These are phyloP conservation scores for Archaeoteleia sp. DNA, from an alignment of 2,888 invertebrate genomes.

Conservation along the genomic window DNA sequence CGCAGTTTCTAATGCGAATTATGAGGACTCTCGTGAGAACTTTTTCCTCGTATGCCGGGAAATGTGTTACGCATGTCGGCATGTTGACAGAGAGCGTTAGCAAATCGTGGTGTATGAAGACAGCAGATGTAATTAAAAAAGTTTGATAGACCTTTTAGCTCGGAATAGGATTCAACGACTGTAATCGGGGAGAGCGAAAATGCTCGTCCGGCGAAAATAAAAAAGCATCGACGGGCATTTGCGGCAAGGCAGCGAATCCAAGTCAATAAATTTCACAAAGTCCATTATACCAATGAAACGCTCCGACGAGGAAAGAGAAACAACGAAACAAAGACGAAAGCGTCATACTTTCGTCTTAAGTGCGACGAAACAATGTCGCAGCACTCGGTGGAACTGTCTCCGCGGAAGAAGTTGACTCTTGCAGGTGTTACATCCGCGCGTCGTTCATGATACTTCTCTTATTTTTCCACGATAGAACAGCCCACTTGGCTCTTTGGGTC, in stretches of 20 bases:
- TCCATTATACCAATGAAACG: neutral
- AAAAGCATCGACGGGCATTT: too few species aligned
- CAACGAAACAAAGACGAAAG: constrained; percentile 7
- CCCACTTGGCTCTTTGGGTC: constrained; percentile 20
- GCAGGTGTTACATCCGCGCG: constrained; percentile 22
- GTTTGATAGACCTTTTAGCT: constrained; percentile 22
- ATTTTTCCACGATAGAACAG: constrained; percentile 15
- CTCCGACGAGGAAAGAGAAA: neutral
- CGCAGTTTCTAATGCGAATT: too few species aligned
- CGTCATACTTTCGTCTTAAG: constrained; percentile 2
- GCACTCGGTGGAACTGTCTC: constrained; percentile 12
- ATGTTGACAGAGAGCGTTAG: constrained; percentile 7
- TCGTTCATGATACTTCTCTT: constrained; percentile 24
- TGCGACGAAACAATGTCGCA: constrained; percentile 13
- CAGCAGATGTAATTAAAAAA: constrained; percentile 18
- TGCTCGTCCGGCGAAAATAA: too few species aligned
- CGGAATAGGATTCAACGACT: constrained; percentile 1
- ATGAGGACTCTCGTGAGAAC: too few species aligned
- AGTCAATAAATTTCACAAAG: constrained; percentile 11
- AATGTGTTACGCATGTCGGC: too few species aligned
- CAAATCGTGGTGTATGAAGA: constrained; percentile 16
- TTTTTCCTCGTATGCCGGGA: too few species aligned
- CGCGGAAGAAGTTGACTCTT: constrained; percentile 29
- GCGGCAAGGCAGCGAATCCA: neutral
- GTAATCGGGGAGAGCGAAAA: constrained; percentile 8